phyloP scores from a whole-genome alignment of 2,797 vertebrate species.

The Pseudochaenichthys georgianus region DNA sequence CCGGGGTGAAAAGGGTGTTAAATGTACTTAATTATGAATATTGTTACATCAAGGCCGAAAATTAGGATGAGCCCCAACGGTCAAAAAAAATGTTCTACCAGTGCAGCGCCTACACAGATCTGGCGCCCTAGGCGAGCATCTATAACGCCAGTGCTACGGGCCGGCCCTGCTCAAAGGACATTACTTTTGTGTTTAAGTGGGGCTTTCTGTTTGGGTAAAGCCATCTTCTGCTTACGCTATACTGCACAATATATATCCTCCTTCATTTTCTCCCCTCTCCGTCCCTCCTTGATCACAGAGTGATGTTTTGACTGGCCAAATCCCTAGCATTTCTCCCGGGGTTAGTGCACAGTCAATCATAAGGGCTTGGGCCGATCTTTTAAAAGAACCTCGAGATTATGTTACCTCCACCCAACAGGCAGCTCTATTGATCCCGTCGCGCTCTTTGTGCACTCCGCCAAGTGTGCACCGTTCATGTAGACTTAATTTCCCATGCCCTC shows the following conservation, averaged over 20 bases:
- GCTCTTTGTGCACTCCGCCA: slow-evolving; percentile 55
- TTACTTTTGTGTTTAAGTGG: slow-evolving; percentile 63
- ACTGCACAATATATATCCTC: slow-evolving; percentile 65
- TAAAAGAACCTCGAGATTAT: slow-evolving; percentile 71
- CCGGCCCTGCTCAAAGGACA: slow-evolving; percentile 40
- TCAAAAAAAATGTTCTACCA: no score
- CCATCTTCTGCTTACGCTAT: slow-evolving; percentile 52
- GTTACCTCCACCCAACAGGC: slow-evolving; percentile 76
- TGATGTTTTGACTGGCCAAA: slow-evolving; percentile 78
- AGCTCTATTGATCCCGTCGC: slow-evolving; percentile 71
- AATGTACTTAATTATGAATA: no score
- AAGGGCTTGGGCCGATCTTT: slow-evolving; percentile 64
- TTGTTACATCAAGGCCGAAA: no score
- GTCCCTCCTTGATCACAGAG: slow-evolving; percentile 66
- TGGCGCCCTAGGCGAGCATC: no score
- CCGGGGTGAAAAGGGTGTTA: no score
- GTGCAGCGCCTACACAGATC: no score
- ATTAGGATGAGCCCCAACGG: no score
- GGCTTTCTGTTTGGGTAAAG: slow-evolving; percentile 49
- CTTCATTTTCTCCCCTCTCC: slow-evolving; percentile 58
- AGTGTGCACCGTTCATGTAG: slow-evolving; percentile 44
- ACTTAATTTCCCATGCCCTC: slow-evolving; percentile 52
- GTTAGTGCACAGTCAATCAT: slow-evolving; percentile 74
- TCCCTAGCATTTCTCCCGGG: slow-evolving; percentile 67
- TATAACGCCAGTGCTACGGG: no score